Base-by-base conservation (phyloP, 30 jellyfish, hydroid and myxozoan genomes). In the Nemopilema nomurai region DNA sequence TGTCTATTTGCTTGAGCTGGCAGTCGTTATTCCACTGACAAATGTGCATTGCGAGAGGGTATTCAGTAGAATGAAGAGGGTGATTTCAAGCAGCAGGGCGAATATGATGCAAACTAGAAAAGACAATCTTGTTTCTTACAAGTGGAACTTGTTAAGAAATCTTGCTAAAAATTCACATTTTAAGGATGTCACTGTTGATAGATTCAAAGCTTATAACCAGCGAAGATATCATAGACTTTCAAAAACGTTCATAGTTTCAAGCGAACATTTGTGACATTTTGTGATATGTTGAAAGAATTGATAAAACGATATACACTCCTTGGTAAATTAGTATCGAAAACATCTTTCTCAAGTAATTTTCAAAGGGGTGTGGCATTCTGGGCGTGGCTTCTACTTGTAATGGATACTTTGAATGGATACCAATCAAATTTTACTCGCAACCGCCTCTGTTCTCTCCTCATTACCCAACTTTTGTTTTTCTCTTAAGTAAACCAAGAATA, bases 1-100 rank as follows among this genome's bases (percentile, higher is more conserved):
- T 49, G 73, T 75, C 23, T 49, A 23, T 49, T 50, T 75, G 57
- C 72, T 75, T 26, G 73, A 75, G 28, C 85, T 75, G 21, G 82
- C 82, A 71, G 82, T 71, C 1, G 73, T 53, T 0, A 71, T 49
- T 3, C 82, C 82, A 25, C 82, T 71, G 31, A 71, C 82, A 31
- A 71, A 66, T 71, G 82, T 71, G 67, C 82, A 71, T 51, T 71
- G 82, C 28, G 82, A 71, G 82, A 6, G 82, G 33, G 65, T 71
- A 27, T 71, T 71, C 67, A 49, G 67, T 27, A 30, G 82, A 28
- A 18, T 71, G 82, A 71, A 71, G 82, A 71, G 67, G 49, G 26
- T 76, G 50, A 70, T 76, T 29, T 50, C 86, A 1, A 26, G 49
- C 18, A 33, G 28, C 27, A 50, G 74, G 51, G 50, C 86, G 28